Conservation (phyloP, 2,888 invertebrate genomes). For the Athalia cordata region DNA sequence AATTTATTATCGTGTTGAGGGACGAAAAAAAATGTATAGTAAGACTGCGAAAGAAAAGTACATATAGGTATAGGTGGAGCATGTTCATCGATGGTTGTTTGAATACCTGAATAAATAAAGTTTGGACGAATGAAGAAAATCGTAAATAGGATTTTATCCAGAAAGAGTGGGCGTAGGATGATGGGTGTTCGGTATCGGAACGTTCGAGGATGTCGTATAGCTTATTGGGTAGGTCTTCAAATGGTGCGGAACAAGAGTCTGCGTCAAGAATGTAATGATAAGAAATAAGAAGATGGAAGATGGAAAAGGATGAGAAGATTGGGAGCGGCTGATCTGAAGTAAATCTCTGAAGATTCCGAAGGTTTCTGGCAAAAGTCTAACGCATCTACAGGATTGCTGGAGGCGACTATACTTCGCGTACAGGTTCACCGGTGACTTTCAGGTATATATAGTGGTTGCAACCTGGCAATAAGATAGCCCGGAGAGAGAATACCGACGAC, state of each 20-base stretch:
- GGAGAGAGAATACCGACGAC: neutral
- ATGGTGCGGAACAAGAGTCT: conserved; percentile 66
- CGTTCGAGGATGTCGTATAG: conserved; percentile 58
- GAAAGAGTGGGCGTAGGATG: conserved; percentile 55
- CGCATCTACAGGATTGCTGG: too few species aligned
- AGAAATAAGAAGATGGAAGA: neutral
- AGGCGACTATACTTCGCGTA: neutral
- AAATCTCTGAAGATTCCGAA: neutral
- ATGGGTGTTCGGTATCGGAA: conserved; percentile 64
- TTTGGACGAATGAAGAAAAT: conserved; percentile 47
- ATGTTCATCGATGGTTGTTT: neutral
- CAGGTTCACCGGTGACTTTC: conserved; percentile 13
- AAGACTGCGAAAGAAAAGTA: too few species aligned
- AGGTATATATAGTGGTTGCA: neutral
- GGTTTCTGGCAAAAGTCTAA: conserved; percentile 8
- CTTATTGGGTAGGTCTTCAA: conserved; percentile 69
- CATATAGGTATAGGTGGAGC: neutral
- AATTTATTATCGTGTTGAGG: too few species aligned
- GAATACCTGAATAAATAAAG: neutral
- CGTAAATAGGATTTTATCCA: conserved; percentile 53
- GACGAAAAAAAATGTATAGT: too few species aligned
- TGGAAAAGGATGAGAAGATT: neutral
- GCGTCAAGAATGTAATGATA: neutral
- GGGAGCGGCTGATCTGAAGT: too few species aligned
- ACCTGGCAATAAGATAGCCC: conserved; percentile 34